Conservation (phyloP, 2,113 vertebrate genomes). For the Heliornis fulica region DNA sequence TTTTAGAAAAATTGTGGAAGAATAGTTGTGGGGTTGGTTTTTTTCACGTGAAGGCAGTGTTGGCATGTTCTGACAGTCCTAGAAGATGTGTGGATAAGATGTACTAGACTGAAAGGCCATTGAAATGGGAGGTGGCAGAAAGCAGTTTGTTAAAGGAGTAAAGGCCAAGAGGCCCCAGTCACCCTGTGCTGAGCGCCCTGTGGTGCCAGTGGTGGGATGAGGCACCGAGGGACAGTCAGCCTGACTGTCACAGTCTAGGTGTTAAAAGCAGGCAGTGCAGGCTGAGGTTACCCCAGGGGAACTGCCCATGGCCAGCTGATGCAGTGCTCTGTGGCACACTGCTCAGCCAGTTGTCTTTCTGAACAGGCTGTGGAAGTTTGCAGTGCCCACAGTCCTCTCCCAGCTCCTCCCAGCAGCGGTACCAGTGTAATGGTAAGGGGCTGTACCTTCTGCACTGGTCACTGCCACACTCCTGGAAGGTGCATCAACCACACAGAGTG, state of each 20-base stretch:
- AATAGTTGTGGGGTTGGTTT: neutral
- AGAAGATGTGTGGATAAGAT: neutral
- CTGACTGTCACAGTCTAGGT: fast-evolving
- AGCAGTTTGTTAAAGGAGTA: neutral
- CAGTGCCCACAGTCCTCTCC: fast-evolving
- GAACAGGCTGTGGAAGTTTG: neutral
- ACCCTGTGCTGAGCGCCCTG: neutral
- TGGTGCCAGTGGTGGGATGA: neutral
- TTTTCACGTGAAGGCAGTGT: neutral
- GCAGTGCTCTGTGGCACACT: neutral
- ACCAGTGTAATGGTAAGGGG: neutral
- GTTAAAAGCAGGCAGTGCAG: neutral
- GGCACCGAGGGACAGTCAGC: fast-evolving
- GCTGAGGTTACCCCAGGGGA: fast-evolving
- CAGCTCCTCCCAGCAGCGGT: neutral
- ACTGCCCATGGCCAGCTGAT: neutral
- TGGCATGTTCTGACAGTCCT: neutral
- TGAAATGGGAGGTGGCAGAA: neutral
- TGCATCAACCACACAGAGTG: too few relatives aligned
- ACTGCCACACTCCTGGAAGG: too few relatives aligned
- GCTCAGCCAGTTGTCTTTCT: neutral
- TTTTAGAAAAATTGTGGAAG: neutral
- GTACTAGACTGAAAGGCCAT: neutral
- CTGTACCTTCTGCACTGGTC: neutral
- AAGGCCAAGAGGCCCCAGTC: neutral